These are phyloP conservation scores for Parapsyche elsis DNA, from an alignment of 1,140 invertebrate species.

Conservation along the genomic window DNA sequence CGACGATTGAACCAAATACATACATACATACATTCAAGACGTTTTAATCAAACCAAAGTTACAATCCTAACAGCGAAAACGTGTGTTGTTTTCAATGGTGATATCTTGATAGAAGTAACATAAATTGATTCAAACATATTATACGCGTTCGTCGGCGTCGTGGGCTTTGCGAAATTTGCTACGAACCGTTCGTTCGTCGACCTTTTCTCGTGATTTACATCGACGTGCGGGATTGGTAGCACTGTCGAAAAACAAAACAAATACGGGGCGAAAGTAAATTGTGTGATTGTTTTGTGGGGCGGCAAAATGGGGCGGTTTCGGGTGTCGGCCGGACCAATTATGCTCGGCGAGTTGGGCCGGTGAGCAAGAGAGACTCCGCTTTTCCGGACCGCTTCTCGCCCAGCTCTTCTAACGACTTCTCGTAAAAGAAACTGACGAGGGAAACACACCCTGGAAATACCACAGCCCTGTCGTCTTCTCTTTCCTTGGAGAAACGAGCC, in stretches of 20 bases:
- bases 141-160: no score
- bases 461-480: not conserved
- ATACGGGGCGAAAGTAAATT: not conserved
- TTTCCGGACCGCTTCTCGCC: not conserved
- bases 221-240: not conserved
- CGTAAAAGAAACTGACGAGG: conserved; percentile 30
- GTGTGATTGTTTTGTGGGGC: not conserved
- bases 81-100: no score
- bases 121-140: no score
- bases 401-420: conserved; percentile 9
- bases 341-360: not conserved
- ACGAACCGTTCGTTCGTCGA: not conserved
- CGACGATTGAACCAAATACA: no score
- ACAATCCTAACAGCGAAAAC: no score
- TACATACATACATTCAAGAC: no score
- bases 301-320: not conserved
- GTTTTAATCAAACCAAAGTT: no score
- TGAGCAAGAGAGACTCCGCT: not conserved
- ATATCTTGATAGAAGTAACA: no score
- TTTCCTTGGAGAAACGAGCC: not conserved
- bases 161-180: no score
- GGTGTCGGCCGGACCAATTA: not conserved
- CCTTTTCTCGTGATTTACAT: not conserved
- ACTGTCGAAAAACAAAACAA: conserved; percentile 4
- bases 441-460: not conserved